Conservation (phyloP, 2,113 vertebrate species). For the Sialia sialis region DNA sequence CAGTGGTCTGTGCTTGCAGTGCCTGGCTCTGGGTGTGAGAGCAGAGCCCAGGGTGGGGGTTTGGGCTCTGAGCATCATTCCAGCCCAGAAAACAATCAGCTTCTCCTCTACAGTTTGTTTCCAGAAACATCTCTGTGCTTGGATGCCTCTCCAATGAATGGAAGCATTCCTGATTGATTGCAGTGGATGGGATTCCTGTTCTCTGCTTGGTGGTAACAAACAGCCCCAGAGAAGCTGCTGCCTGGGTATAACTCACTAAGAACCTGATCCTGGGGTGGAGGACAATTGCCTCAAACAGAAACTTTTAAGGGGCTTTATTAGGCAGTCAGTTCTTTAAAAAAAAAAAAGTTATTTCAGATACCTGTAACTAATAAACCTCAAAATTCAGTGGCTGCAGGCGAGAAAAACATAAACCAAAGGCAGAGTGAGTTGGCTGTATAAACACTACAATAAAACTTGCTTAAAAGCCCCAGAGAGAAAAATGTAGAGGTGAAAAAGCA, state of each 20-base stretch:
- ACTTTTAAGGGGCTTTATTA: not conserved
- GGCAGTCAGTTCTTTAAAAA: not conserved
- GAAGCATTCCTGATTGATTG: not conserved
- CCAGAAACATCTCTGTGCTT: not conserved
- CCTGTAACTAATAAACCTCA: not conserved
- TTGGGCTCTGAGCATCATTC: not conserved
- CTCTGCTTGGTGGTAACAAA: not conserved
- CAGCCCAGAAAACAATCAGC: not conserved
- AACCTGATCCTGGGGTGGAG: not conserved
- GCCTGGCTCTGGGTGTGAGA: not conserved
- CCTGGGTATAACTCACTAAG: not conserved
- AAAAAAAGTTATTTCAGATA: not conserved
- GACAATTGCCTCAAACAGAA: not conserved
- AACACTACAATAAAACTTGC: not conserved
- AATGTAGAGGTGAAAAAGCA: not conserved
- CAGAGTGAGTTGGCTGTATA: not conserved
- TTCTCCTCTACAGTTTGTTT: not conserved
- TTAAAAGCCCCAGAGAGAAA: slow-evolving; percentile 9
- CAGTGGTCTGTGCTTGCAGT: no score
- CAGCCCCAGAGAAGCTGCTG: not conserved
- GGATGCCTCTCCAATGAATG: not conserved
- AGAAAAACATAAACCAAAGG: slow-evolving; percentile 1
- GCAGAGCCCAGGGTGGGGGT: not conserved
- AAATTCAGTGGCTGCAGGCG: not conserved
- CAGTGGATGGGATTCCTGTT: not conserved